These are phyloP conservation scores for Hylyphantes graminicola DNA, from an alignment of 1,140 invertebrate genomes.

Conservation along the genomic window DNA sequence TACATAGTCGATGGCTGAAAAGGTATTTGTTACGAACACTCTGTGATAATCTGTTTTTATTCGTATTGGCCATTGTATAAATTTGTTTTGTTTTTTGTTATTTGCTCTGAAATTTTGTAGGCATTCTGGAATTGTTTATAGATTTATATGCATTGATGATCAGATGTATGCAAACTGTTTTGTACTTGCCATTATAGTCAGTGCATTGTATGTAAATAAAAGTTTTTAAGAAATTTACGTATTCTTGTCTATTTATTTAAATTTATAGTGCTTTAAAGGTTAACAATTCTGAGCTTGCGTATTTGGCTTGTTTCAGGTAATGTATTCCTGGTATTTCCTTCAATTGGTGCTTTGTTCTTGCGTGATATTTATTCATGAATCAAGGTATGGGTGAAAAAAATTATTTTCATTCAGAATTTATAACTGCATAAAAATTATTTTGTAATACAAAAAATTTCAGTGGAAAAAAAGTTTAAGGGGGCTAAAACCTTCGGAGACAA, in stretches of 20 bases:
- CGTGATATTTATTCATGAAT: too few relatives aligned
- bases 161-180: slow-evolving; percentile 8
- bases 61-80: slow-evolving; percentile 24
- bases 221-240: neutral
- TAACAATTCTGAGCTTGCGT: too few relatives aligned
- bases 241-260: neutral
- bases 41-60: slow-evolving; percentile 40
- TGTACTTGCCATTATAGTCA: slow-evolving; percentile 6
- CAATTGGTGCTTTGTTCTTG: too few relatives aligned
- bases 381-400: too few relatives aligned
- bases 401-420: too few relatives aligned
- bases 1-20: neutral
- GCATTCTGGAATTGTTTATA: slow-evolving; percentile 14
- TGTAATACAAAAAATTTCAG: too few relatives aligned
- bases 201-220: slow-evolving; percentile 29
- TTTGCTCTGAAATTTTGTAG: slow-evolving; percentile 18
- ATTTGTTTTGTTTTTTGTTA: slow-evolving; percentile 41
- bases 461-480: too few relatives aligned
- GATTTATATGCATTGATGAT: slow-evolving; percentile 22
- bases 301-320: too few relatives aligned
- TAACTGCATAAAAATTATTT: too few relatives aligned
- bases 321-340: too few relatives aligned
- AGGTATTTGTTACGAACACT: slow-evolving; percentile 12
- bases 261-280: neutral
- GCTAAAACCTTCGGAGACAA: too few relatives aligned